Conservation (phyloP, 2,888 invertebrate genomes). For the Troides aeacus region DNA sequence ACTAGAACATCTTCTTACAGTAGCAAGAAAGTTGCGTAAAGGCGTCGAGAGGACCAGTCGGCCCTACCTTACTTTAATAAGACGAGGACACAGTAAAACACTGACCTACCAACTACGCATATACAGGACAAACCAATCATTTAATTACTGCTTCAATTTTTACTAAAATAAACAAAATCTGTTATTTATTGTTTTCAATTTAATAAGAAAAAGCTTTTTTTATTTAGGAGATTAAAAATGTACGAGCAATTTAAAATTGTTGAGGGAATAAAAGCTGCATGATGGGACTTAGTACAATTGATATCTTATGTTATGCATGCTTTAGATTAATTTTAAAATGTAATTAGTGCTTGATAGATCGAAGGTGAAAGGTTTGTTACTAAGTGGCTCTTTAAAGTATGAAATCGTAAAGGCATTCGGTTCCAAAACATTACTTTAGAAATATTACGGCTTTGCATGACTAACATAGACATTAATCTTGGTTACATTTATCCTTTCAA, state of each 20-base stretch:
- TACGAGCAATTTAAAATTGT: not conserved
- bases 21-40: slow-evolving; percentile 53
- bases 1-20: slow-evolving; percentile 45
- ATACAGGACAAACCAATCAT: slow-evolving; percentile 10
- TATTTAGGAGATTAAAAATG: not conserved
- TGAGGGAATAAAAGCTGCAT: slow-evolving; percentile 12
- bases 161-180: not conserved
- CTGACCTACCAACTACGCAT: slow-evolving; percentile 29
- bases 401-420: slow-evolving; percentile 14
- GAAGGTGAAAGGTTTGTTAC: slow-evolving; percentile 14
- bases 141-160: not conserved
- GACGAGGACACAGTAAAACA: slow-evolving; percentile 46
- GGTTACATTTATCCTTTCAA: slow-evolving; percentile 10
- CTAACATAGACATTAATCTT: slow-evolving; percentile 23
- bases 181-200: not conserved
- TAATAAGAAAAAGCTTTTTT: not conserved
- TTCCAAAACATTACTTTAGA: slow-evolving; percentile 15
- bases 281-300: slow-evolving; percentile 13
- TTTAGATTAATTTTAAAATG: not conserved
- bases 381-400: slow-evolving; percentile 8
- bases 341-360: slow-evolving; percentile 23
- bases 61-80: slow-evolving; percentile 50
- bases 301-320: slow-evolving; percentile 17
- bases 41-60: slow-evolving; percentile 43
- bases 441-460: slow-evolving; percentile 27